Evolutionary conservation across 1,140 invertebrate species (phyloP).

Genomic region (Rhyzopertha dominica): DNA sequence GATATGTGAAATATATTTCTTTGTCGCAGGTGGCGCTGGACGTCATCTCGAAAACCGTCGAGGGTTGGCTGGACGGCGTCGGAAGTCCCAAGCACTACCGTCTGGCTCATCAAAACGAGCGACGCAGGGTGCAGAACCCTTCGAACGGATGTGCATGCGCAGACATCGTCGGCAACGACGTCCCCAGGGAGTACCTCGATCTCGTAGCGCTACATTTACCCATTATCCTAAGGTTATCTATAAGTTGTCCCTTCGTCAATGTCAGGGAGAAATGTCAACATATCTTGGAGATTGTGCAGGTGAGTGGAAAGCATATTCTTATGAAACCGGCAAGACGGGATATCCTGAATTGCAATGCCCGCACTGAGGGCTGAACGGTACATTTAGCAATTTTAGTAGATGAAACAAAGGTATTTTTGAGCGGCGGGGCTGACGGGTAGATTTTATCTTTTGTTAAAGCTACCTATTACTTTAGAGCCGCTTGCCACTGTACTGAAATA

Average conservation of each 20-base stretch:
- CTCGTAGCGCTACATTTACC: conserved; percentile 54
- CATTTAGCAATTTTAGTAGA: too few relatives aligned
- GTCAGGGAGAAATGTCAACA: conserved; percentile 54
- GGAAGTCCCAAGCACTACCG: conserved; percentile 47
- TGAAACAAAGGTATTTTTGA: too few relatives aligned
- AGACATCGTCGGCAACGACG: conserved; percentile 44
- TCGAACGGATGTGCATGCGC: conserved; percentile 27
- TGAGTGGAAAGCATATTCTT: too few relatives aligned
- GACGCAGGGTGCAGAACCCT: conserved; percentile 16
- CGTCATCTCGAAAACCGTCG: conserved; percentile 51
- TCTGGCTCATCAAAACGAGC: conserved; percentile 14
- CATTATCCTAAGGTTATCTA: conserved; percentile 53
- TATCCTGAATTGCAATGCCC: too few relatives aligned
- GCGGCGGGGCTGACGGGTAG: too few relatives aligned
- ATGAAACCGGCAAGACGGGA: too few relatives aligned
- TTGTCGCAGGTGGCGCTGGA: conserved; percentile 53
- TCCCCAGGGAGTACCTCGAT: conserved; percentile 50
- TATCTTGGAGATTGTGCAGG: conserved; percentile 54
- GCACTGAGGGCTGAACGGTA: too few relatives aligned
- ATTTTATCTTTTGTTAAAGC: too few relatives aligned
- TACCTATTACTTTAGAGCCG: too few relatives aligned
- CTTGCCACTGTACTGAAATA: too few relatives aligned
- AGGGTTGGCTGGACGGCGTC: conserved; percentile 53
- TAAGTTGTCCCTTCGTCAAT: conserved; percentile 56
- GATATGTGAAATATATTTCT: too few relatives aligned